phyloP scores from a whole-genome alignment of 2,113 vertebrate species.

The Abramis brama region DNA sequence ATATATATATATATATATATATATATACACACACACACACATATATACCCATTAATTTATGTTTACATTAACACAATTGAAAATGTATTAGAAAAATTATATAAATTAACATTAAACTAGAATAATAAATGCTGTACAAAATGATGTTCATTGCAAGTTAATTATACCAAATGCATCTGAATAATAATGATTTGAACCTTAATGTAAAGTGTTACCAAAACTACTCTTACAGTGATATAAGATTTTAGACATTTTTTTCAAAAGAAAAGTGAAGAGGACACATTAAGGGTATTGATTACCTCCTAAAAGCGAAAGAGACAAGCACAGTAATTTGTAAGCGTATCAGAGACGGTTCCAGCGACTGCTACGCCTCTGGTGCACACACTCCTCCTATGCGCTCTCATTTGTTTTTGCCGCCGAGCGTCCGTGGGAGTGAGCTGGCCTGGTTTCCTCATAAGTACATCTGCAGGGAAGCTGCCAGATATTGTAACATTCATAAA shows the following conservation, averaged over 20 bases:
- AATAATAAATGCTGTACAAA: background rate
- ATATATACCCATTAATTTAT: background rate
- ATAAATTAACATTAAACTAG: no score
- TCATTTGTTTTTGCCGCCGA: slow-evolving; percentile 18
- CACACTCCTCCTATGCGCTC: background rate
- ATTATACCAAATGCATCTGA: background rate
- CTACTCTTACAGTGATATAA: background rate
- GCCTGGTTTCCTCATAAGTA: slow-evolving; percentile 40
- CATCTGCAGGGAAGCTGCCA: slow-evolving; percentile 33
- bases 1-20: no score
- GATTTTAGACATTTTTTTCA: background rate
- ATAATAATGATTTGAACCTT: background rate
- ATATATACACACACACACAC: no score
- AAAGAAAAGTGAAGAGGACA: background rate
- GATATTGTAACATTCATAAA: slow-evolving; percentile 61
- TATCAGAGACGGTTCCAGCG: background rate
- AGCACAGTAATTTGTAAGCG: background rate
- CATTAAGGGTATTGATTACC: background rate
- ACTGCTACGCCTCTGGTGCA: background rate
- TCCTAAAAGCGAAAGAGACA: background rate
- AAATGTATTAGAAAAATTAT: background rate
- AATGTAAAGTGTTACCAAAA: background rate
- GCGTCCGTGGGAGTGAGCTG: slow-evolving; percentile 18
- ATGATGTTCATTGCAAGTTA: background rate
- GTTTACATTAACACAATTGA: background rate